These are phyloP conservation scores for Bothrops jararaca DNA, from an alignment of 2,113 vertebrate genomes.

Conservation along the genomic window DNA sequence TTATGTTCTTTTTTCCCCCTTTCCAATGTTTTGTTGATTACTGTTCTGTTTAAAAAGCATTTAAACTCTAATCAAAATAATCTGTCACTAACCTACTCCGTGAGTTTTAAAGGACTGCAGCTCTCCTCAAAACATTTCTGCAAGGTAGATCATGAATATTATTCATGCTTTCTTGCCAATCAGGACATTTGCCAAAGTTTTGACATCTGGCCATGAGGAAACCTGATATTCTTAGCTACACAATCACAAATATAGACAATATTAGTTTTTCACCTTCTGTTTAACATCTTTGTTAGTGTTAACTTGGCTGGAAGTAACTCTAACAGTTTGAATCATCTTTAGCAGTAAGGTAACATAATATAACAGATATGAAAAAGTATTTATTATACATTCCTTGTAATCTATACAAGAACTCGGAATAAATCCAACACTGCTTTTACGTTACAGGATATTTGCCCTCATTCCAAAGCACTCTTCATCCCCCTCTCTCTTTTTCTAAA, in stretches of 20 bases:
- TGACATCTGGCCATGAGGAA: constrained; percentile 31
- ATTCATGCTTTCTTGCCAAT: neutral
- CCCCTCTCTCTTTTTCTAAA: neutral
- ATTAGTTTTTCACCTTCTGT: constrained; percentile 24
- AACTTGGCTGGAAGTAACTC: neutral
- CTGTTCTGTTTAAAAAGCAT: neutral
- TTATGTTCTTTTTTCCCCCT: neutral
- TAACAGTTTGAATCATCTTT: constrained; percentile 25
- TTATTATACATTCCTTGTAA: constrained; percentile 30
- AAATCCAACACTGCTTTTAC: neutral
- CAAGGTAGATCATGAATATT: neutral
- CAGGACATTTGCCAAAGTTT: constrained; percentile 7
- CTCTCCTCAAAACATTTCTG: neutral
- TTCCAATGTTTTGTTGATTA: neutral
- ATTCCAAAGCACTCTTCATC: neutral
- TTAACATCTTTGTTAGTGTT: constrained; percentile 51
- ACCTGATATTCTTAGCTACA: constrained; percentile 10
- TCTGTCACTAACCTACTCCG: neutral
- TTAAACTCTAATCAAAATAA: neutral
- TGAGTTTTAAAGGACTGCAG: neutral
- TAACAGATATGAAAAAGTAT: constrained; percentile 22
- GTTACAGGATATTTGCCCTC: neutral
- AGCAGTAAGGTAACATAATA: constrained; percentile 7
- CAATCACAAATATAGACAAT: neutral
- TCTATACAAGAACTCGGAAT: constrained; percentile 18